A percentile compares a stretch with the other conserved stretches of the same genome.
Evolutionary conservation across 2,888 invertebrate genomes (phyloP).

Genomic region (Drosophila borborema): DNA sequence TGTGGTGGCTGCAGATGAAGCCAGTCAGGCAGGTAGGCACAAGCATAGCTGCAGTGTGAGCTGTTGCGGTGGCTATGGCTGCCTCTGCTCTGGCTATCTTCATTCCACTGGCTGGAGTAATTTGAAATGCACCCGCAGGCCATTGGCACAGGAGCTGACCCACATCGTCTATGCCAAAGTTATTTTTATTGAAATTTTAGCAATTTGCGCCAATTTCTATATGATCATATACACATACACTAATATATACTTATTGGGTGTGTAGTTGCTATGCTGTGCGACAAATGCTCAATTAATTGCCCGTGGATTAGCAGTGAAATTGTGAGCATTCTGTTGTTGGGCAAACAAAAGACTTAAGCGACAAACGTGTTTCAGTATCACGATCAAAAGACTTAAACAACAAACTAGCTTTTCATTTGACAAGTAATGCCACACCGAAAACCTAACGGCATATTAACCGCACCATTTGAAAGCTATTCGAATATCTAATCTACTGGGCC

Average conservation of each 20-base stretch:
- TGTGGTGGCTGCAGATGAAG: conserved; percentile 46
- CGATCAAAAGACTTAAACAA: conserved; percentile 28
- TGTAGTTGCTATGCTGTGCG: conserved; percentile 36
- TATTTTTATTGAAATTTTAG: conserved; percentile 75
- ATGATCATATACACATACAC: conserved; percentile 22
- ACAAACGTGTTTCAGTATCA: conserved; percentile 49
- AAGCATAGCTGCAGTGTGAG: conserved; percentile 11
- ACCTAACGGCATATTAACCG: conserved; percentile 62
- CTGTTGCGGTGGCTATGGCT: conserved; percentile 10
- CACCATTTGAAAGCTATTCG: conserved; percentile 64
- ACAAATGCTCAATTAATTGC: conserved; percentile 73
- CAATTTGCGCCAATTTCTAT: conserved; percentile 68
- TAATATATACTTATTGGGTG: conserved; percentile 8
- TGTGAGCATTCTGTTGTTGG: conserved; percentile 42
- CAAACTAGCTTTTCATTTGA: conserved; percentile 38
- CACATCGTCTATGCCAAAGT: conserved; percentile 63
- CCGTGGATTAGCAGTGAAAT: conserved; percentile 62
- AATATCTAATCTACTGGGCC: conserved; percentile 61
- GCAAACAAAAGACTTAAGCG: conserved; percentile 50
- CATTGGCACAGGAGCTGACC: conserved; percentile 66
- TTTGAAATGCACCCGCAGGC: conserved; percentile 76
- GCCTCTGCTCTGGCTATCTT: conserved; percentile 53
- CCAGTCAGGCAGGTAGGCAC: conserved; percentile 27
- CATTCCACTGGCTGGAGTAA: conserved; percentile 65
- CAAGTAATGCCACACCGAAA: conserved; percentile 37